Conservation (phyloP, 2,797 vertebrate genomes). For the Micropoecilia bifurca region DNA sequence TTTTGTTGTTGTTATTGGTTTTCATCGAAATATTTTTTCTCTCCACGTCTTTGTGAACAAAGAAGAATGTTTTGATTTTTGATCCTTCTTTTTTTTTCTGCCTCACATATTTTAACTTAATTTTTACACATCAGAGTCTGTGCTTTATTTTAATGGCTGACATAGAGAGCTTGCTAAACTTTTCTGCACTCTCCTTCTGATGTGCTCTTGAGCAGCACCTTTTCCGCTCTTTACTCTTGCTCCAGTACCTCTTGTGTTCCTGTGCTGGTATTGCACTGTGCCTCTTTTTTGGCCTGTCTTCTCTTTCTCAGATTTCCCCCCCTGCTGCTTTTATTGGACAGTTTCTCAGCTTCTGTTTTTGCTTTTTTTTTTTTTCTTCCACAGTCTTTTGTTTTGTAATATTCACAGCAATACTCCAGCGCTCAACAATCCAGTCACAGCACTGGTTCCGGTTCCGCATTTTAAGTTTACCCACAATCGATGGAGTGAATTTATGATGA, state of each 20-base stretch:
- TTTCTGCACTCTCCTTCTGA: constrained; percentile 71
- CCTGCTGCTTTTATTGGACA: constrained; percentile 72
- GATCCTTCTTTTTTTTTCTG: constrained; percentile 46
- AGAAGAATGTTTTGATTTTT: constrained; percentile 65
- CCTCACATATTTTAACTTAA: constrained; percentile 38
- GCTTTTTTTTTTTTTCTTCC: constrained; percentile 22
- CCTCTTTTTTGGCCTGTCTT: constrained; percentile 62
- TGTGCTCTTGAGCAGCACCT: constrained; percentile 68
- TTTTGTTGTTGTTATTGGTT: constrained; percentile 52
- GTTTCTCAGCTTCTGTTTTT: constrained; percentile 61
- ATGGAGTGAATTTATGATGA: constrained; percentile 86
- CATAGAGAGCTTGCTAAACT: constrained; percentile 60
- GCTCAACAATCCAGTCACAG: constrained; percentile 50
- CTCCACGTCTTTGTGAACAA: constrained; percentile 62
- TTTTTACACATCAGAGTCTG: constrained; percentile 24
- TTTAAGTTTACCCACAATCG: constrained; percentile 67
- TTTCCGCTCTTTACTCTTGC: constrained; percentile 59
- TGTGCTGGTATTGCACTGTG: constrained; percentile 74
- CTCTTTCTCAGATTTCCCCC: constrained; percentile 41
- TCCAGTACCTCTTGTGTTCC: constrained; percentile 79
- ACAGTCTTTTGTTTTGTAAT: constrained; percentile 52
- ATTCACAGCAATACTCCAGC: constrained; percentile 42
- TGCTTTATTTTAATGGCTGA: constrained; percentile 26
- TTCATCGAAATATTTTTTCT: constrained; percentile 63
- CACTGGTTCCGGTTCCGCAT: constrained; percentile 54